phyloP scores from a whole-genome alignment of 2,888 invertebrate species.

The Melangyna quadrimaculata region DNA sequence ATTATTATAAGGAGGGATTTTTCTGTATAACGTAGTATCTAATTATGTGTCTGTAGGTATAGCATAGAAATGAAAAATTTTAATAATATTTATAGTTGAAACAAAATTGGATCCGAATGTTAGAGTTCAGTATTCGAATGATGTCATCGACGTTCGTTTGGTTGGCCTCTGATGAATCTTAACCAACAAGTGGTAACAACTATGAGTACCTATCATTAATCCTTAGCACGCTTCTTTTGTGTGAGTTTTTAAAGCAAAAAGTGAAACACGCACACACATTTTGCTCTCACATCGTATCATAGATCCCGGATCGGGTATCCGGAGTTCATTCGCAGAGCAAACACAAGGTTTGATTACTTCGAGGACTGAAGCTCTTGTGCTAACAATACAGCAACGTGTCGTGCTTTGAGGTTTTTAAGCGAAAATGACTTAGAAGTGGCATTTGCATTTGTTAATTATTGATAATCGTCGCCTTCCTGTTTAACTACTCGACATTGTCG shows the following conservation, averaged over 20 bases:
- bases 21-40: neutral
- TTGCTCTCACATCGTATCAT: slow-evolving; percentile 52
- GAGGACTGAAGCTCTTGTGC: neutral
- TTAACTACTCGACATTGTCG: slow-evolving; percentile 28
- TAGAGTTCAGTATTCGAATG: slow-evolving; percentile 25
- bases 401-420: slow-evolving; percentile 62
- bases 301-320: slow-evolving; percentile 52
- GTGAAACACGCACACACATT: slow-evolving; percentile 59
- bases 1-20: neutral
- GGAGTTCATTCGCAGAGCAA: slow-evolving; percentile 43
- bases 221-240: neutral
- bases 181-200: slow-evolving; percentile 14
- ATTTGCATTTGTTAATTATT: slow-evolving; percentile 71
- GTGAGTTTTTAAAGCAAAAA: slow-evolving; percentile 2
- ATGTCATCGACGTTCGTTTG: slow-evolving; percentile 7
- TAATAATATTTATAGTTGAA: too few relatives aligned
- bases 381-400: slow-evolving; percentile 24
- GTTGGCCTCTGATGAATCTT: neutral
- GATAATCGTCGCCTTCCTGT: slow-evolving; percentile 68
- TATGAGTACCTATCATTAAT: neutral
- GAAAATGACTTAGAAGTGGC: slow-evolving; percentile 51
- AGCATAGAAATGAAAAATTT: too few relatives aligned
- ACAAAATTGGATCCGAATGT: neutral
- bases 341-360: slow-evolving; percentile 34
- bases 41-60: neutral